Conservation (phyloP, 1,140 invertebrate genomes). For the Cydia pomonella region DNA sequence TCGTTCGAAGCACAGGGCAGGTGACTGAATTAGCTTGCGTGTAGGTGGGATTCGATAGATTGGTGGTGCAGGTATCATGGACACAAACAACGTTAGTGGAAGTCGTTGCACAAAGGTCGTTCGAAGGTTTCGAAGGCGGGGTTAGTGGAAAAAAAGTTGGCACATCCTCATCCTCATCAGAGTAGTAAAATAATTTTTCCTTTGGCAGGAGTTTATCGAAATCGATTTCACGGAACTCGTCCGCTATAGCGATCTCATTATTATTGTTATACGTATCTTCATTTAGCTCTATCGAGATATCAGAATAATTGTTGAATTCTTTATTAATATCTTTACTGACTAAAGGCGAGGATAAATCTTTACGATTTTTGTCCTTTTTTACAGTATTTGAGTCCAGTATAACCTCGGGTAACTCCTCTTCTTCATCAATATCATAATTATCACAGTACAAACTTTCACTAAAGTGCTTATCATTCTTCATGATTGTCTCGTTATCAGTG, state of each 20-base stretch:
- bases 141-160: neutral
- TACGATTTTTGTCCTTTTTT: neutral
- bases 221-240: neutral
- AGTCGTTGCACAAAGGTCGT: neutral
- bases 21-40: neutral
- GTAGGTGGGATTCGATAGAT: neutral
- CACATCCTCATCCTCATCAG: neutral
- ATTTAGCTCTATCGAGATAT: neutral
- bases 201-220: constrained; percentile 11
- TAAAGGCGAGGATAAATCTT: neutral
- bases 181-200: neutral
- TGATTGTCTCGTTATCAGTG: constrained; percentile 41
- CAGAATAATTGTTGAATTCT: neutral
- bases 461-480: constrained; percentile 46
- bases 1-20: neutral
- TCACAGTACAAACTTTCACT: constrained; percentile 43
- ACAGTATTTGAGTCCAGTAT: neutral
- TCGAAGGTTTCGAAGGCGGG: neutral
- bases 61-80: neutral
- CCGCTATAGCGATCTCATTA: neutral
- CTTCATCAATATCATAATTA: neutral
- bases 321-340: neutral
- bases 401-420: constrained; percentile 3
- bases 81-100: constrained; percentile 5
- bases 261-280: constrained; percentile 23